Evolutionary conservation across 2,888 invertebrate species (phyloP).

Genomic region (Agrochola lychnidis): DNA sequence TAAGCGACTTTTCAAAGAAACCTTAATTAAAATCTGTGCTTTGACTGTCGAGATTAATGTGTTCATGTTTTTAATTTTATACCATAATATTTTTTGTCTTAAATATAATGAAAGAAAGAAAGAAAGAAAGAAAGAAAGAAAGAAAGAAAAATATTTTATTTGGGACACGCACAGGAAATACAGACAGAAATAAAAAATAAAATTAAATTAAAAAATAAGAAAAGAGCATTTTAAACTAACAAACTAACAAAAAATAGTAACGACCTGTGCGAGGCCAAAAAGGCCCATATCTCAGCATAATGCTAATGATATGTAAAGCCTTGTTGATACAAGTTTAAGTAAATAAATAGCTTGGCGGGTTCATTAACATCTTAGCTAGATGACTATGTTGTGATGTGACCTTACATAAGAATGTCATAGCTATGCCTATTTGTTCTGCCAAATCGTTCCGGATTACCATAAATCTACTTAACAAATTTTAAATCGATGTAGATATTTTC

Average conservation of each 20-base stretch:
- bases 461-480: background rate
- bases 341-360: slow-evolving; percentile 14
- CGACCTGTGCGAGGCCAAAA: too few species aligned
- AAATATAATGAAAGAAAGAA: too few species aligned
- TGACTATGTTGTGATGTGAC: slow-evolving; percentile 26
- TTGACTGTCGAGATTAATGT: slow-evolving; percentile 2
- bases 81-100: background rate
- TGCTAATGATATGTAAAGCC: background rate
- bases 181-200: too few species aligned
- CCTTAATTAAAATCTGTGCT: background rate
- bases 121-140: too few species aligned
- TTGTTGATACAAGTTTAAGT: slow-evolving; percentile 12
- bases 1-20: background rate
- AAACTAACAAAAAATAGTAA: too few species aligned
- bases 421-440: background rate
- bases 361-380: slow-evolving; percentile 22
- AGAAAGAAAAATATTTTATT: too few species aligned
- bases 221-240: too few species aligned
- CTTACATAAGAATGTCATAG: background rate
- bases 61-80: background rate
- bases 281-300: too few species aligned
- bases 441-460: background rate
- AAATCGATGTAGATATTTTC: background rate
- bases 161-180: too few species aligned
- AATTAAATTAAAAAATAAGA: too few species aligned